Evolutionary conservation across 2,888 invertebrate genomes (phyloP).

Genomic region (Leucozona laternaria): DNA sequence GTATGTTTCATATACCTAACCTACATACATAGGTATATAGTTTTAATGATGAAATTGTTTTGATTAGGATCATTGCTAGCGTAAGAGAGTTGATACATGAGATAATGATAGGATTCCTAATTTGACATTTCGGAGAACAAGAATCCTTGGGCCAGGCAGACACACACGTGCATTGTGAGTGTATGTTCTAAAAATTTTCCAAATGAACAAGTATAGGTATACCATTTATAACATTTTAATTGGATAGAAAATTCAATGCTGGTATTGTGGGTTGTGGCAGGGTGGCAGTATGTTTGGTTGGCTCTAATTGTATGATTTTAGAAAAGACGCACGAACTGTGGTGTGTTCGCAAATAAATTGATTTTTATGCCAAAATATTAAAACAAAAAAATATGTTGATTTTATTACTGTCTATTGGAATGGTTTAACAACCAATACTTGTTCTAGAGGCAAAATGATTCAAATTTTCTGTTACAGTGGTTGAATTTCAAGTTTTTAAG

Average conservation of each 20-base stretch:
- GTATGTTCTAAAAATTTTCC: background rate
- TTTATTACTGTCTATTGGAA: too few species aligned
- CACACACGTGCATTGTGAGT: background rate
- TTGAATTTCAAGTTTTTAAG: too few species aligned
- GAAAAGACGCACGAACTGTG: background rate
- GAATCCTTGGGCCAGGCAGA: background rate
- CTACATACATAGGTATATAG: background rate
- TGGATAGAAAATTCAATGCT: slow-evolving; percentile 19
- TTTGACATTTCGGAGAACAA: slow-evolving; percentile 21
- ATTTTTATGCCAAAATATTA: background rate
- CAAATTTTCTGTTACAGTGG: too few species aligned
- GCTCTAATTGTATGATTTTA: background rate
- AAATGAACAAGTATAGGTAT: background rate
- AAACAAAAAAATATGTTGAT: background rate
- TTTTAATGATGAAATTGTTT: slow-evolving; percentile 53
- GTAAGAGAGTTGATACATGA: slow-evolving; percentile 31
- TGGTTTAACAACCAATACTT: too few species aligned
- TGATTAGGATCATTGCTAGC: slow-evolving; percentile 51
- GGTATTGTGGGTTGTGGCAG: background rate
- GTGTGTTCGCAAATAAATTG: background rate
- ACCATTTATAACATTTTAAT: background rate
- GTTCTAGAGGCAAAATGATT: too few species aligned
- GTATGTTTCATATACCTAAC: too few species aligned
- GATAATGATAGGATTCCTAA: slow-evolving; percentile 54
- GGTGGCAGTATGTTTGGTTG: background rate